These are phyloP conservation scores for Tenodera sinensis DNA, from an alignment of 2,888 invertebrate species.

Conservation along the genomic window DNA sequence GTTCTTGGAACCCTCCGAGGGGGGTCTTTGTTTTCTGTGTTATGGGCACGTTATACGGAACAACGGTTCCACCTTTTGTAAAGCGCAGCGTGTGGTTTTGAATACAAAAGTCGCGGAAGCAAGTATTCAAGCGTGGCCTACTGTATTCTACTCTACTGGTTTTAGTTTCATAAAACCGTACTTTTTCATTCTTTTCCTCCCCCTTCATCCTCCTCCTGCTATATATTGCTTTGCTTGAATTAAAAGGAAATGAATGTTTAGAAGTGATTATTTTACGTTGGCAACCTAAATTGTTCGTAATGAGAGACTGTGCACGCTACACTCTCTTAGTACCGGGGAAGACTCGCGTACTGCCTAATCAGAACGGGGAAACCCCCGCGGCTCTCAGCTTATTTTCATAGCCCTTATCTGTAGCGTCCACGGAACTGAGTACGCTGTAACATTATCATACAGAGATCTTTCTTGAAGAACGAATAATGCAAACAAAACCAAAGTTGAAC, in stretches of 20 bases:
- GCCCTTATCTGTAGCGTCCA: no score
- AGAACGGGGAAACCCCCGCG: neutral
- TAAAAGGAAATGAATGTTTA: constrained; percentile 19
- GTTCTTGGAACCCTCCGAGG: neutral
- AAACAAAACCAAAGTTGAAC: no score
- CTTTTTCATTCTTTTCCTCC: neutral
- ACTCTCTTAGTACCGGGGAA: neutral
- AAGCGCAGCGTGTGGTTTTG: constrained; percentile 19
- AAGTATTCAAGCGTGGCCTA: constrained; percentile 16
- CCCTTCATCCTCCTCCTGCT: neutral
- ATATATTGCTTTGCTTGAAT: constrained; percentile 14
- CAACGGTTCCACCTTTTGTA: constrained; percentile 18
- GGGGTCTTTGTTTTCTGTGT: constrained; percentile 6
- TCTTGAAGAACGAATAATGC: no score
- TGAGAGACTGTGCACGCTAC: constrained; percentile 6
- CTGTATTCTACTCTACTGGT: neutral
- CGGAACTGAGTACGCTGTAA: no score
- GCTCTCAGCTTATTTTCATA: no score
- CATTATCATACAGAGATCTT: no score
- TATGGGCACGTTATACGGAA: neutral
- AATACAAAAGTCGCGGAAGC: constrained; percentile 18
- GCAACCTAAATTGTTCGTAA: constrained; percentile 13
- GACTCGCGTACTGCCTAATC: neutral
- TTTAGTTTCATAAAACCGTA: constrained; percentile 18
- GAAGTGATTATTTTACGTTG: constrained; percentile 19